These are phyloP conservation scores for Leptopilina drosophilae DNA, from an alignment of 2,888 invertebrate genomes.

Conservation along the genomic window DNA sequence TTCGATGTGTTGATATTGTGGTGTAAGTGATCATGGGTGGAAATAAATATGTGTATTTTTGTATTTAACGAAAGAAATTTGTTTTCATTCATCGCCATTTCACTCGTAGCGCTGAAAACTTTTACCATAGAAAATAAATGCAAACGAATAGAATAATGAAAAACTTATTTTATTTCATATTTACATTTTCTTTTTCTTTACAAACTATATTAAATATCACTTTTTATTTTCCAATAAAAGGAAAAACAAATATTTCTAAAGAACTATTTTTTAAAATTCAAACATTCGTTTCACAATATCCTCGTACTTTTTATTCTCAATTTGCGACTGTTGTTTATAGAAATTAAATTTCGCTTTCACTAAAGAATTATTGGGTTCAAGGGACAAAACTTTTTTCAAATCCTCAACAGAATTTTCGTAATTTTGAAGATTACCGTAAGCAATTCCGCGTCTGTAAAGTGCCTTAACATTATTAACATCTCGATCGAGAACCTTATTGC, in stretches of 20 bases:
- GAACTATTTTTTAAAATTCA: constrained; percentile 52
- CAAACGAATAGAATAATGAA: no score
- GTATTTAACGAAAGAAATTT: constrained; percentile 66
- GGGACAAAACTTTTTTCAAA: constrained; percentile 79
- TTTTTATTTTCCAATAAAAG: no score
- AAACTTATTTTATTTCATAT: no score
- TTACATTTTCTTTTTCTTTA: no score
- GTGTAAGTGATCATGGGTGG: constrained; percentile 64
- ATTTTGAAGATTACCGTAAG: constrained; percentile 79
- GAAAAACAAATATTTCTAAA: background rate
- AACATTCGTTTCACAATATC: constrained; percentile 81
- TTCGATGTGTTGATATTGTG: constrained; percentile 56
- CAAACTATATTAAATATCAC: no score
- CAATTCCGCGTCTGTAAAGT: constrained; percentile 78
- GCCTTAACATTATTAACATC: constrained; percentile 78
- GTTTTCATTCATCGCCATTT: constrained; percentile 52
- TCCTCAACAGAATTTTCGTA: constrained; percentile 83
- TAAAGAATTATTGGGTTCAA: constrained; percentile 84
- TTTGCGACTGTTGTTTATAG: constrained; percentile 80
- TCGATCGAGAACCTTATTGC: constrained; percentile 76
- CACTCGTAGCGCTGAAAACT: no score
- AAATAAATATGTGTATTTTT: constrained; percentile 73
- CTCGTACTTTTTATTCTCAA: constrained; percentile 81
- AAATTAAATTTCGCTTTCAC: constrained; percentile 80
- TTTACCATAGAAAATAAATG: no score